Percentiles rank a stretch among this genome's conserved stretches.
These are phyloP conservation scores for Chondrosia reniformis DNA, from an alignment of 37 sponge, comb jelly and placozoan genomes.

Conservation along the genomic window DNA sequence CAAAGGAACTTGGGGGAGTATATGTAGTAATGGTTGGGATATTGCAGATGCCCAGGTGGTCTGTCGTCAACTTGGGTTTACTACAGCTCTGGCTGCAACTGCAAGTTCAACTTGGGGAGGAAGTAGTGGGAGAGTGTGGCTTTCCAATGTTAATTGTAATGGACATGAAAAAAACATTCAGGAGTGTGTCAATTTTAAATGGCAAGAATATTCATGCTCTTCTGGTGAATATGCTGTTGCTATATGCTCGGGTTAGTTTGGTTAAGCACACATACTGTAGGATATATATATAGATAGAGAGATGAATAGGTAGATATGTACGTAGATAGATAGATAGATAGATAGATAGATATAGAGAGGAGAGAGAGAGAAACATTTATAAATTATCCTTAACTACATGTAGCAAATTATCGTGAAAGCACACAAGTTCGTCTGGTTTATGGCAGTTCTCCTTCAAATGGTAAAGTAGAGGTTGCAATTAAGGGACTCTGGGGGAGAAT, in stretches of 20 bases:
- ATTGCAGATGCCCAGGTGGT: not conserved
- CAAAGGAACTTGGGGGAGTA: not conserved
- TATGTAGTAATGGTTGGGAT: not conserved
- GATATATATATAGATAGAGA: too few species aligned
- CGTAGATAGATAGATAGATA: too few species aligned
- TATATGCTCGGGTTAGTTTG: too few species aligned
- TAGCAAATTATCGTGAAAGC: too few species aligned
- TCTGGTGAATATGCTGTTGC: too few species aligned
- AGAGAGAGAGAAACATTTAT: too few species aligned
- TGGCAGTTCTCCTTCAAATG: not conserved
- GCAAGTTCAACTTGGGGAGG: not conserved
- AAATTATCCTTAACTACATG: too few species aligned
- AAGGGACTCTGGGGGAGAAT: not conserved
- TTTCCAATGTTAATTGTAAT: not conserved
- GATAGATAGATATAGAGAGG: too few species aligned
- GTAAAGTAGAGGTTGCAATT: not conserved
- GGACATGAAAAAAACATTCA: not conserved
- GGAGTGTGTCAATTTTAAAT: not conserved
- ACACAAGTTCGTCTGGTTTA: not conserved
- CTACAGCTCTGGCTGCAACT: not conserved
- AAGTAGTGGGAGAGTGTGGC: not conserved
- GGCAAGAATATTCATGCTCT: not conserved
- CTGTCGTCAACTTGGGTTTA: slow-evolving; percentile 1
- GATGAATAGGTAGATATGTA: too few species aligned
- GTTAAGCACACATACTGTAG: too few species aligned